Conservation (phyloP, 2,113 vertebrate species). For the Loxodonta africana region DNA sequence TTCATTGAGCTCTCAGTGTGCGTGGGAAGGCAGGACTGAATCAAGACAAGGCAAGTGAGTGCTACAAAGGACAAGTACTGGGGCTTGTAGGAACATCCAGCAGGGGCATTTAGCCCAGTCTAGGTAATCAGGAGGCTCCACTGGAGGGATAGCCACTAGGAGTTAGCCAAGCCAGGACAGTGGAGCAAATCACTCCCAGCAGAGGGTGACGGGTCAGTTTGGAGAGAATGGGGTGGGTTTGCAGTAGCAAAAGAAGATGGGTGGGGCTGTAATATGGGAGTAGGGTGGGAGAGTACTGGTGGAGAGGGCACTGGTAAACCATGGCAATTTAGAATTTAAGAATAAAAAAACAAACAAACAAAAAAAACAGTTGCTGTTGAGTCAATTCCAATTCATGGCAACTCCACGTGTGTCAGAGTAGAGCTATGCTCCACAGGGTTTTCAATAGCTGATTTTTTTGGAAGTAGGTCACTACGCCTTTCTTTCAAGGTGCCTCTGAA, state of each 20-base stretch:
- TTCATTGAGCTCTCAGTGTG: background rate
- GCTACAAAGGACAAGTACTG: background rate
- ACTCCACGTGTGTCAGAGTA: too few relatives aligned
- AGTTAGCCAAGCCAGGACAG: background rate
- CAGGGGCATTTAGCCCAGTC: background rate
- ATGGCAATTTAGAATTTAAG: constrained; percentile 28
- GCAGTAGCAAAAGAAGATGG: background rate
- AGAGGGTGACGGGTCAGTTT: background rate
- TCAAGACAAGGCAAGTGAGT: background rate
- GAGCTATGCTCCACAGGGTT: too few relatives aligned
- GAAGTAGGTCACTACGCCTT: too few relatives aligned
- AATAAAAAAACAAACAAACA: background rate
- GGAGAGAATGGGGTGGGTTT: background rate
- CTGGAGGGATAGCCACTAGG: background rate
- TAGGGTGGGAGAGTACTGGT: background rate
- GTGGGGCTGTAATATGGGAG: too few relatives aligned
- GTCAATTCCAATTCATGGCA: too few relatives aligned
- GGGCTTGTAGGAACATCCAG: background rate
- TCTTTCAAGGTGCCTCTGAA: too few relatives aligned
- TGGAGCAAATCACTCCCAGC: background rate
- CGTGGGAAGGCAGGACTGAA: background rate
- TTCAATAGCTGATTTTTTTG: too few relatives aligned
- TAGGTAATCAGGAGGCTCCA: background rate
- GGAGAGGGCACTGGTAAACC: background rate
- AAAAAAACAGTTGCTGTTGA: too few relatives aligned